Base-by-base conservation (phyloP, 23 tunicate genomes). In the Diplosoma virens region DNA sequence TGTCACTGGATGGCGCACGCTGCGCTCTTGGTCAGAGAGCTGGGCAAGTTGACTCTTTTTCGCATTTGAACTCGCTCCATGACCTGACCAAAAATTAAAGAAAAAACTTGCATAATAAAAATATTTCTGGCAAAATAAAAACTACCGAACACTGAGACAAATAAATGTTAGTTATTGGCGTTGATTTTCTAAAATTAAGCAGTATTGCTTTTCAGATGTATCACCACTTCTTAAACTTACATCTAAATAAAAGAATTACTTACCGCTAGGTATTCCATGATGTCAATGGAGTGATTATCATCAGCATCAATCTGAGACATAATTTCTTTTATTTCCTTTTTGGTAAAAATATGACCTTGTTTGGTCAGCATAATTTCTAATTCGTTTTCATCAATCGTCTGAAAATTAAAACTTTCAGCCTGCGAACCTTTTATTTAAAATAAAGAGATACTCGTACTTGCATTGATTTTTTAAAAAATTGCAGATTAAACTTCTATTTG, bases 251-350 rank as follows among this genome's bases (percentile, higher is more conserved):
- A 41, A 7, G 9, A 41, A 28, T 2, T 16, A 84, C 89, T 74
- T 56, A 90, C 97, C 36, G 90, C 82, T 0, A 90, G 72, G 56
- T 90, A 90, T 79, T 90, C 97, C 97, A 90, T 84, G 25, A 84
- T 46, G 36, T 90, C 97, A 65, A 90, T 90, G 3, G 90, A 47
- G 45, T 88, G 86, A 28, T 84, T 78, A 3, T 72, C 59, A 52
- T 90, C 97, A 16, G 68, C 87, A 71, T 90, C 97, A 24, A 90
- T 73, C 54, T 90, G 86, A 11, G 23, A 46, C 90, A 90, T 84
- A 25, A 90, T 90, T 25, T 90, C 86, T 37, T 79, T 79, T 22
- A 90, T 50, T 70, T 90, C 90, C 46, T 84, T 90, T 26, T 79
- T 79, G 32, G 97, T 90, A 54, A 69, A 80, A 16, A 81, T 70